Evolutionary conservation across 2,113 vertebrate genomes (phyloP).

Genomic region (Anseranas semipalmata): DNA sequence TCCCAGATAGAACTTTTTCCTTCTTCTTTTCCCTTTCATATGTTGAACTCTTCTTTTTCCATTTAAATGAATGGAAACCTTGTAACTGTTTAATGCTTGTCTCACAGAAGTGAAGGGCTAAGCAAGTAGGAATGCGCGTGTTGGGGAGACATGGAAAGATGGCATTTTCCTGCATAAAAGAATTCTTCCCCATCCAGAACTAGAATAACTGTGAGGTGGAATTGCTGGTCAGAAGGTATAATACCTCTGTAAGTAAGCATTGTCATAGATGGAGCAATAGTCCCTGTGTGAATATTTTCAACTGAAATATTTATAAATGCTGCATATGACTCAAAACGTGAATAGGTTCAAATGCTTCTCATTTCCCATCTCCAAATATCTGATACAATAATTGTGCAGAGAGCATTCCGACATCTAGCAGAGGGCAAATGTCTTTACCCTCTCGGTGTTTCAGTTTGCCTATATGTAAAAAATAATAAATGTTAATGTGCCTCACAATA

Average conservation of each 20-base stretch:
- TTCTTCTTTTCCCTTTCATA: not conserved
- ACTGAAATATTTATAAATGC: not conserved
- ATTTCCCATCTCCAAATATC: not conserved
- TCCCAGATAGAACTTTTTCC: conserved; percentile 12
- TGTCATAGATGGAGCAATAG: not conserved
- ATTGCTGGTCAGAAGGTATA: not conserved
- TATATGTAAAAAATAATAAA: not conserved
- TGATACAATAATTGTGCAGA: not conserved
- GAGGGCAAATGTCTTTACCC: not conserved
- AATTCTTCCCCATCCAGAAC: not conserved
- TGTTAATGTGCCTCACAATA: not conserved
- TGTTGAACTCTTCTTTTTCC: not conserved
- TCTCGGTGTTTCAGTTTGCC: conserved; percentile 9
- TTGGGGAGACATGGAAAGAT: not conserved
- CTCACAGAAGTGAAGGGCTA: not conserved
- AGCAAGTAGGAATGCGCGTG: not conserved
- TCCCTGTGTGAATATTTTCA: not conserved
- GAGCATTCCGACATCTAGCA: not conserved
- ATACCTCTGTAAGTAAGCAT: not conserved
- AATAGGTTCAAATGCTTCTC: not conserved
- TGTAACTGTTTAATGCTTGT: not conserved
- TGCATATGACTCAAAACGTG: not conserved
- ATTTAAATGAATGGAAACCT: not conserved
- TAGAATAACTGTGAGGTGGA: not conserved
- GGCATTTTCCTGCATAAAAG: not conserved